Base-by-base conservation (phyloP, 2,888 invertebrate species). In the Drosophila paranaensis region DNA sequence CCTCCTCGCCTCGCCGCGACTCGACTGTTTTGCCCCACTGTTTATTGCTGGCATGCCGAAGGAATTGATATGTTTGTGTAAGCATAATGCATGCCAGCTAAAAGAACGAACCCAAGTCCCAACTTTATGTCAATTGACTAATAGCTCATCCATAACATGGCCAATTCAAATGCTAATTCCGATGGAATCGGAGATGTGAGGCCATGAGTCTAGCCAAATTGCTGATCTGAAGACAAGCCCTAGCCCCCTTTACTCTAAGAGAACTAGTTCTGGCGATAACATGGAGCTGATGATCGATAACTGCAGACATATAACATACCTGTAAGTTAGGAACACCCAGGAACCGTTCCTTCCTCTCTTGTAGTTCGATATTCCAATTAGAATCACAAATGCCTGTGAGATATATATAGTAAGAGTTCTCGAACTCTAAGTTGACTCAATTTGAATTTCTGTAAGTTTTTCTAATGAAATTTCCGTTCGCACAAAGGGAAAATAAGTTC, bases 21-120 rank as follows among this genome's bases (percentile, higher is more conserved):
- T n/a, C n/a, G n/a, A 65, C 51, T 71, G 55, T 60, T 64, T 58
- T n/a, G n/a, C 65, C 60, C 61, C 71, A 65, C 71, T 73, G 72
- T n/a, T 42, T 50, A 66, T 20, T 35, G 35, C 65, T 33, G 65
- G 27, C 60, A 60, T 43, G 39, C 43, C 20, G 20, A 33, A 25
- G 33, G 13, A 20, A 53, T 42, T 33, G 40, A 35, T 53, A 20
- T 42, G 53, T 42, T 33, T 56, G 35, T 30, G 56, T 37, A 37
- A 16, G 60, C 45, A 68, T 46, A 60, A 46, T 60, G 55, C 43
- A 35, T 50, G 48, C 46, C 42, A 51, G 50, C 39, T 14, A 30
- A 13, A 13, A n/a, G 14, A 16, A 14, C 11, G 13, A 14, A n/a
- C 11, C 27, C 2, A 14, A 50, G 11, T 42, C 35, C 10, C 4